phyloP scores from a whole-genome alignment of 2,113 vertebrate species.

The Falco punctatus region DNA sequence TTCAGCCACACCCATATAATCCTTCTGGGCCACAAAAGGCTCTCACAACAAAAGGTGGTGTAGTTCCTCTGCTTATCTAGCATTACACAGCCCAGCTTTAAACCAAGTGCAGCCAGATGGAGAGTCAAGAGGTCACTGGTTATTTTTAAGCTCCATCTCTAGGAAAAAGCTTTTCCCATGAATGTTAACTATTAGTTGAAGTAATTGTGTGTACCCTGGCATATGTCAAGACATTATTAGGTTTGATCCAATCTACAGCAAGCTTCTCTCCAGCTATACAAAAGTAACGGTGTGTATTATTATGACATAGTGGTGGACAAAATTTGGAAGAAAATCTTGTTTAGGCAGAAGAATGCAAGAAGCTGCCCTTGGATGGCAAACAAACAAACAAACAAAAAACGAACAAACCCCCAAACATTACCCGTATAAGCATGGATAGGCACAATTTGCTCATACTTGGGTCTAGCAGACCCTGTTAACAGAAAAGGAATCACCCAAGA shows the following conservation, averaged over 20 bases:
- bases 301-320: not conserved
- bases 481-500: not conserved
- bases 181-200: slow-evolving; percentile 54
- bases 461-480: not conserved
- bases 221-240: not conserved
- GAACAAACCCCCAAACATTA: not conserved
- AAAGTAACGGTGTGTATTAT: not conserved
- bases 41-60: not conserved
- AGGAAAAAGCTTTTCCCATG: slow-evolving; percentile 44
- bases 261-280: not conserved
- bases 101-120: slow-evolving; percentile 34
- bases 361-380: not conserved
- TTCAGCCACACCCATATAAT: not conserved
- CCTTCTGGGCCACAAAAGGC: not conserved
- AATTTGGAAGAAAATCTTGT: not conserved
- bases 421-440: not conserved
- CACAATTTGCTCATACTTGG: not conserved
- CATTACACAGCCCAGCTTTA: slow-evolving; percentile 23
- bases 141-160: slow-evolving; percentile 54
- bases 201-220: slow-evolving; percentile 35
- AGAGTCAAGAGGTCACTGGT: slow-evolving; percentile 62
- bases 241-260: not conserved
- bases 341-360: not conserved
- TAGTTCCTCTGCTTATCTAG: not conserved
- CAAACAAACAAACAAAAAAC: not conserved